phyloP scores from a whole-genome alignment of 2,113 vertebrate species.

The Antechinus flavipes region DNA sequence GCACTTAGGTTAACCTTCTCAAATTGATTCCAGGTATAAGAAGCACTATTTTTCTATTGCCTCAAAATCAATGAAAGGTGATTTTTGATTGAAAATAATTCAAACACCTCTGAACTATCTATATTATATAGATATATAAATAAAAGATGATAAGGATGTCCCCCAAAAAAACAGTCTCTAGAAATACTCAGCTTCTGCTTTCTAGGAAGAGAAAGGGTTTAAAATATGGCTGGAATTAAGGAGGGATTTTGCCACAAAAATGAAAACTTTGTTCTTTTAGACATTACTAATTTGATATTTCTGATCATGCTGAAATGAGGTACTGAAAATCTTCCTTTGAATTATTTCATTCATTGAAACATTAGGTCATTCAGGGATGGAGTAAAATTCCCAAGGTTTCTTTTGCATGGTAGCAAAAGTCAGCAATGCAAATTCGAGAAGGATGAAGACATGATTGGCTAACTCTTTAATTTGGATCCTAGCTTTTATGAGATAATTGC shows the following conservation, averaged over 20 bases:
- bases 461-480: background rate
- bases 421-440: background rate
- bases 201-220: background rate
- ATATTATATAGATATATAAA: background rate
- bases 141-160: background rate
- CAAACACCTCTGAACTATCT: background rate
- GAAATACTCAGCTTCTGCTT: background rate
- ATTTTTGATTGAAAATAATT: background rate
- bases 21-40: background rate
- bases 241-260: background rate
- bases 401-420: background rate
- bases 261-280: background rate
- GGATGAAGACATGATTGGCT: background rate
- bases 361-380: background rate
- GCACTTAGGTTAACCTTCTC: constrained; percentile 34
- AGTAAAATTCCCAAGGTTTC: background rate
- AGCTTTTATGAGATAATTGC: background rate
- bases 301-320: background rate
- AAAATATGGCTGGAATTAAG: background rate
- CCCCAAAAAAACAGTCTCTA: background rate
- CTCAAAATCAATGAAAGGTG: constrained; percentile 5
- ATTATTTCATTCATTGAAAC: background rate
- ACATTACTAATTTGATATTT: background rate
- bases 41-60: background rate
- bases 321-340: background rate